Base-by-base conservation (phyloP, 2,888 invertebrate species). In the Oscheius sp. region DNA sequence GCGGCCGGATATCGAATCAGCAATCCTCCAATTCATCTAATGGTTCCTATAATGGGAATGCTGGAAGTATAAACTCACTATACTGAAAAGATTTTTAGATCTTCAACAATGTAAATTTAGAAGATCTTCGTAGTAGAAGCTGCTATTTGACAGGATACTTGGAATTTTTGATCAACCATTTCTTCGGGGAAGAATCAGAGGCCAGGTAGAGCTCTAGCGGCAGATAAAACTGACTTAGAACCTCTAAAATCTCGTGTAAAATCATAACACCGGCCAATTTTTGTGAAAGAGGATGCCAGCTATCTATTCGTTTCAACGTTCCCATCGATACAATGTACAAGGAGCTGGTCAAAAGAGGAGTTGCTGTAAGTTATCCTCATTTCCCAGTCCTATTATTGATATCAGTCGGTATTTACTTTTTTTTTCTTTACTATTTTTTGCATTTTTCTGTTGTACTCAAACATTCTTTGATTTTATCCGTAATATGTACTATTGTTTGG, bases 181-280 rank as follows among this genome's bases (percentile, higher is more conserved):
- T 74, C 47, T 88, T 82, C 70, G 71, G 63, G 50, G 67, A 54
- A 50, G 28, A 59, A 1, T 65, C 74, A 4, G 49, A 44, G 28
- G 32, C 67, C 24, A 38, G 71, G 63, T 72, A 68, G 14, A 6
- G 9, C 9, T 26, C 8, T 50, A 41, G 12, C 5, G 20, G 41
- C 4, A 20, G 20, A 41, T 36, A 36, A 9, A 9, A 8, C 12
- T 36, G 51, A 28, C 32, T 17, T 49, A 68, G 74, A 64, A 70
- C 66, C 6, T 65, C 67, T 0, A 77, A 77, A 24, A 86, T 78
- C 17, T 73, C 70, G 0, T 85, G 87, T 22, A 78, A 86, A 9
- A 88, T 90, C 32, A 86, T 90, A 24, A 90, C 90, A 0, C 90
- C 90, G 0, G 73, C 81, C 17, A 87, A 89, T 77, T 88, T 88